phyloP scores from a whole-genome alignment of 2,888 invertebrate genomes.

The Leptinotarsa peninsularis region DNA sequence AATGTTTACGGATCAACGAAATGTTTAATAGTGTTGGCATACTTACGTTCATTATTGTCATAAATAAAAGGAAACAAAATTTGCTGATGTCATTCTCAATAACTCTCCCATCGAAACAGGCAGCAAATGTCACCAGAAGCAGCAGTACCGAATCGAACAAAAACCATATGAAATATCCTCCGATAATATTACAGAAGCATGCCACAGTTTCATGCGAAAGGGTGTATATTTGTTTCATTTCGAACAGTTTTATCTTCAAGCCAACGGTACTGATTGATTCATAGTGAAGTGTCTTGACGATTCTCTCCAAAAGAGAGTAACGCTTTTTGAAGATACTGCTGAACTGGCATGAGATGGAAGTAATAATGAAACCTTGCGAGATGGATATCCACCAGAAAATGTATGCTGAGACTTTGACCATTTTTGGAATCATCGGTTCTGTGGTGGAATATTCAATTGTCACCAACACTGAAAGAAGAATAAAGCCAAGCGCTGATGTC shows the following conservation, averaged over 20 bases:
- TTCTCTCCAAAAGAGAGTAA: background rate
- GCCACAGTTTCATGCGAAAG: background rate
- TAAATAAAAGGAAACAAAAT: too few species aligned
- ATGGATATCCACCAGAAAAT: background rate
- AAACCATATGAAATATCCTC: background rate
- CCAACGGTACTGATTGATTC: background rate
- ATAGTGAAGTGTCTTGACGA: background rate
- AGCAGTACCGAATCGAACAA: background rate
- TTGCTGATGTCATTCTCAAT: too few species aligned
- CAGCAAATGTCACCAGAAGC: background rate
- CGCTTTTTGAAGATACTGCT: background rate
- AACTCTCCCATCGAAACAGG: background rate
- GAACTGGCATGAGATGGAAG: background rate
- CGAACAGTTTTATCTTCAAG: background rate
- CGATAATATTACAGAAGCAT: background rate
- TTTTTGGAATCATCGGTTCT: background rate
- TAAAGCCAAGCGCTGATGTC: background rate
- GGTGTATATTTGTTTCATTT: background rate
- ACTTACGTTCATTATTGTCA: too few species aligned
- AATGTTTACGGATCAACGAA: too few species aligned
- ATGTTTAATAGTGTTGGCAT: too few species aligned
- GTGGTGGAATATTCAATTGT: background rate
- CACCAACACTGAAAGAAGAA: background rate
- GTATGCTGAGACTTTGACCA: background rate
- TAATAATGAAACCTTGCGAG: background rate